A percentile compares a stretch with the other conserved stretches of the same genome.
Evolutionary conservation across 2,888 invertebrate genomes (phyloP).

Genomic region (Synergus umbraculus): DNA sequence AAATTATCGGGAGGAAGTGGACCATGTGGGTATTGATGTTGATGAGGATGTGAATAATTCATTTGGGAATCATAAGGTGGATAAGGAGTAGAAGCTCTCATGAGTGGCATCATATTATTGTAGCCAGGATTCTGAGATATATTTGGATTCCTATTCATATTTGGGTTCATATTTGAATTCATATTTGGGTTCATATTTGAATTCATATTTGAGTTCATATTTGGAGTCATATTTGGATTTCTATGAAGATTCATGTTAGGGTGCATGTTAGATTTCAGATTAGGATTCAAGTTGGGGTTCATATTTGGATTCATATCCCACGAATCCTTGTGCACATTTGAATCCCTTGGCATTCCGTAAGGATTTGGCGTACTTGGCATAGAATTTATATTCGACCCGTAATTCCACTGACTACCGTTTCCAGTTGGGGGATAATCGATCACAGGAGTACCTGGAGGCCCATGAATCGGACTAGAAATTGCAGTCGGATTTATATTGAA

Average conservation of each 20-base stretch:
- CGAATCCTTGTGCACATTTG: conserved; percentile 8
- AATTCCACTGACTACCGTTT: conserved; percentile 21
- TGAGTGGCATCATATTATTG: conserved; percentile 24
- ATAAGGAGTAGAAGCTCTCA: conserved; percentile 45
- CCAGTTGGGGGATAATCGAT: not conserved
- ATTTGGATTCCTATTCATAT: conserved; percentile 44
- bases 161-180: too few relatives aligned
- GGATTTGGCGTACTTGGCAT: conserved; percentile 5
- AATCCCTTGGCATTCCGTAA: conserved; percentile 24
- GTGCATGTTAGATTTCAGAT: not conserved
- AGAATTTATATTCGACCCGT: not conserved
- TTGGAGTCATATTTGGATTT: conserved; percentile 37
- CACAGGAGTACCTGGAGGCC: not conserved
- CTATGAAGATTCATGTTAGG: conserved; percentile 27
- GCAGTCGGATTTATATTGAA: conserved; percentile 12
- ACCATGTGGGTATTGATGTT: conserved; percentile 2
- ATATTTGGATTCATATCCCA: conserved; percentile 24
- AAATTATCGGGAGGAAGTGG: not conserved
- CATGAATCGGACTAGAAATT: not conserved
- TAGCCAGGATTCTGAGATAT: conserved; percentile 41
- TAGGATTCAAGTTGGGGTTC: not conserved
- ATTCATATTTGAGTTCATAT: conserved; percentile 37
- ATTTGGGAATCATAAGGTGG: conserved; percentile 40
- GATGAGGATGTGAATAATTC: conserved; percentile 43
- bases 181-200: conserved; percentile 47